Base-by-base conservation (phyloP, 2,797 vertebrate species). In the Triplophysa bombifrons region DNA sequence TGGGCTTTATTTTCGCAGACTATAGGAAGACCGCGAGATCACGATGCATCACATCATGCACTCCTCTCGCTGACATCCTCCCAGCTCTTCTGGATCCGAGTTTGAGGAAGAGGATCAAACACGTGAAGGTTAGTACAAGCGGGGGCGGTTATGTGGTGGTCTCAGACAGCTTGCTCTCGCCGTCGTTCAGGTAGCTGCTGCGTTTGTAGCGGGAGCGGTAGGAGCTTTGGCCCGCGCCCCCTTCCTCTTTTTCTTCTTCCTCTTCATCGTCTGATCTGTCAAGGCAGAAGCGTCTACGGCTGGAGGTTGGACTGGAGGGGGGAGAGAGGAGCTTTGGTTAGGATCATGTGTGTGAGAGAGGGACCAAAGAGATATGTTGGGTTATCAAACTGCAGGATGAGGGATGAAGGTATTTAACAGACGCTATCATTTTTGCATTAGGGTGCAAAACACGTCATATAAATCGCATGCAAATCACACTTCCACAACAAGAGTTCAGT, bases 211-310 rank as follows among this genome's bases (percentile, higher is more conserved):
- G 84, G 81, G 92, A 87, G 87, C 89, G 88, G 85, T 86, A 87
- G 3, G 91, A 88, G 86, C 92, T 90, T 74, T 56, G 83, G 63
- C 81, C 80, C 1, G 89, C 88, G 65, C 86, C 84, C 79, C 90
- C 87, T 65, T 93, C 93, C 60, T 92, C 92, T 81, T 95, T 93
- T 64, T 95, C 94, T n/a, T 98, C 95, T 74, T 92, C 88, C 66
- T 95, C 95, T 84, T 99, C 96, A 46, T 98, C 96, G 10, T 98
- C 96, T 51, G 95, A 97, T 89, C 88, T 90, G 85, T 94, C 90
- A 5, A 90, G 93, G 89, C 86, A 55, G 65, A 93, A 93, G 81
- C 88, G 89, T 87, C 94, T 94, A 87, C 92, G 93, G 86, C 92
- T 93, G 74, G 91, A 88, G 10, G 94, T 87, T 50, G 97, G 95